phyloP scores from a whole-genome alignment of 2,113 vertebrate species.

The Emydocephalus ijimae region DNA sequence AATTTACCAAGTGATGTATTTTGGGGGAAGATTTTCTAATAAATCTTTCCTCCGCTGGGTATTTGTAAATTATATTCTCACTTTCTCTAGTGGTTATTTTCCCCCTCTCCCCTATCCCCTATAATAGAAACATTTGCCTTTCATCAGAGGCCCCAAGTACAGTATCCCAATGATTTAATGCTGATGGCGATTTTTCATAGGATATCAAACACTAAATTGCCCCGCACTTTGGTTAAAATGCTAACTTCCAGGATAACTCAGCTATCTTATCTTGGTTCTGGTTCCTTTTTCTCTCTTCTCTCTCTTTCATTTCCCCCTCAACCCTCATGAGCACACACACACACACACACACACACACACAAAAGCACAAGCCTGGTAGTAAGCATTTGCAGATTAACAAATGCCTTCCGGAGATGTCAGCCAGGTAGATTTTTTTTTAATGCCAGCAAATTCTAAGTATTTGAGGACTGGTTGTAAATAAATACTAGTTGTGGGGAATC shows the following conservation, averaged over 20 bases:
- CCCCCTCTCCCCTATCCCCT: neutral
- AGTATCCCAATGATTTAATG: constrained; percentile 66
- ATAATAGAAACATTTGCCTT: constrained; percentile 73
- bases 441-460: neutral
- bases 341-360: neutral
- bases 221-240: constrained; percentile 55
- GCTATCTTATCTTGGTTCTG: neutral
- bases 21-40: constrained; percentile 53
- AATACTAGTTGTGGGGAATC: neutral
- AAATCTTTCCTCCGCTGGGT: constrained; percentile 69
- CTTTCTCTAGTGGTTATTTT: constrained; percentile 49
- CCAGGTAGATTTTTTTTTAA: neutral
- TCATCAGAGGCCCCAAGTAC: constrained; percentile 61
- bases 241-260: constrained; percentile 36
- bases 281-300: neutral
- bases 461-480: neutral
- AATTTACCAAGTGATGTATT: constrained; percentile 11
- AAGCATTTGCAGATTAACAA: neutral
- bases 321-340: neutral
- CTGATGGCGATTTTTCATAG: constrained; percentile 58
- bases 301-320: neutral
- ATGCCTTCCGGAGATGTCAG: neutral
- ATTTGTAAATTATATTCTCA: constrained; percentile 71
- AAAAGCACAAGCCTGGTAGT: neutral
- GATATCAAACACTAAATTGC: constrained; percentile 55